A percentile compares a stretch with the other conserved stretches of the same genome.
These are phyloP conservation scores for Cathartes aura DNA, from an alignment of 2,113 vertebrate genomes.

Conservation along the genomic window DNA sequence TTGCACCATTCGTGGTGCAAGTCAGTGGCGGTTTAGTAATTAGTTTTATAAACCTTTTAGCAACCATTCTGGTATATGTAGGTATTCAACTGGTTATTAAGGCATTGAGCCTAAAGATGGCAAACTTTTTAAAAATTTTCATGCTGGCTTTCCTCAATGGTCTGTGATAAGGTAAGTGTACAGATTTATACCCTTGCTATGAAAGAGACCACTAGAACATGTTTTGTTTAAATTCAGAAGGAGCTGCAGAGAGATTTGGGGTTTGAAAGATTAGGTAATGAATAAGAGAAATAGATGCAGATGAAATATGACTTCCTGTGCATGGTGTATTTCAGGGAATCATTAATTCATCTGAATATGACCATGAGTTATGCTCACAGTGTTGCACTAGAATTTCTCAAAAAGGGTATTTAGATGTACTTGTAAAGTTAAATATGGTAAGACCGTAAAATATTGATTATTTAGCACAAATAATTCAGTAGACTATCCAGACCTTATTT, in stretches of 20 bases:
- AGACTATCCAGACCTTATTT: constrained; percentile 66
- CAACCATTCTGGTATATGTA: neutral
- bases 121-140: neutral
- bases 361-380: constrained; percentile 62
- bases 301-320: constrained; percentile 71
- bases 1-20: neutral
- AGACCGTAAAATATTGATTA: constrained; percentile 75
- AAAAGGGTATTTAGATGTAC: constrained; percentile 66
- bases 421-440: constrained; percentile 71
- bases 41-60: constrained; percentile 1
- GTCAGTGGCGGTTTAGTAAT: neutral
- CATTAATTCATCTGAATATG: constrained; percentile 74
- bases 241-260: constrained; percentile 17
- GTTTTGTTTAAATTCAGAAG: constrained; percentile 70
- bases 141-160: neutral
- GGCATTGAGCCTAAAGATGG: neutral
- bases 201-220: constrained; percentile 9
- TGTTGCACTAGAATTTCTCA: constrained; percentile 70
- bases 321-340: constrained; percentile 62
- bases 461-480: constrained; percentile 67
- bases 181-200: constrained; percentile 29
- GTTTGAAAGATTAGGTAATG: constrained; percentile 69
- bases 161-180: neutral
- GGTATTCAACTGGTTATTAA: neutral
- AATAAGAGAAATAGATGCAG: constrained; percentile 71